Percentiles rank a stretch among this genome's conserved stretches.
Conservation (phyloP, 2,113 vertebrate species). For the Nycticebus coucang region DNA sequence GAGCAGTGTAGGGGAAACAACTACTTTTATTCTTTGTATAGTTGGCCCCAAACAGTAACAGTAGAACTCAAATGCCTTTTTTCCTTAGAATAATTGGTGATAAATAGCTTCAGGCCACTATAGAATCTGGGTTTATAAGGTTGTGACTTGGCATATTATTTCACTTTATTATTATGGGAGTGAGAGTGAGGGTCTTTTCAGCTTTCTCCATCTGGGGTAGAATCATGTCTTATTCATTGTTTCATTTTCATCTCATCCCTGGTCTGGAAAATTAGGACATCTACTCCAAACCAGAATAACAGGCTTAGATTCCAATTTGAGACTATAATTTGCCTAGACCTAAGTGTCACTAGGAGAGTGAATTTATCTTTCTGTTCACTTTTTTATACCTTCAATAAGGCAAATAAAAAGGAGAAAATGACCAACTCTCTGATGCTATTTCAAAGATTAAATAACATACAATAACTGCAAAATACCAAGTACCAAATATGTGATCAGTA, state of each 20-base stretch:
- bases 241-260: background rate
- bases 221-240: background rate
- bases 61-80: background rate
- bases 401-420: background rate
- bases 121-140: background rate
- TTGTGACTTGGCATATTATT: background rate
- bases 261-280: too few species aligned
- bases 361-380: background rate
- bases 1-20: background rate
- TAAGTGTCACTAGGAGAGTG: background rate
- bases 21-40: background rate
- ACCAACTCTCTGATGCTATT: background rate
- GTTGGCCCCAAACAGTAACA: background rate
- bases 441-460: background rate
- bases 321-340: background rate
- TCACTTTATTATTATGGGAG: background rate
- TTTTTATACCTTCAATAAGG: background rate
- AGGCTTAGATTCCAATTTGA: background rate
- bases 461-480: background rate
- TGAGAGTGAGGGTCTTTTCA: background rate
- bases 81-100: background rate
- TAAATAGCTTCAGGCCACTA: background rate
- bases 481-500: background rate
- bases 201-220: background rate
- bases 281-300: background rate